phyloP scores from a whole-genome alignment of 2,888 invertebrate species.

The Scaptomyza cyrtandrae region DNA sequence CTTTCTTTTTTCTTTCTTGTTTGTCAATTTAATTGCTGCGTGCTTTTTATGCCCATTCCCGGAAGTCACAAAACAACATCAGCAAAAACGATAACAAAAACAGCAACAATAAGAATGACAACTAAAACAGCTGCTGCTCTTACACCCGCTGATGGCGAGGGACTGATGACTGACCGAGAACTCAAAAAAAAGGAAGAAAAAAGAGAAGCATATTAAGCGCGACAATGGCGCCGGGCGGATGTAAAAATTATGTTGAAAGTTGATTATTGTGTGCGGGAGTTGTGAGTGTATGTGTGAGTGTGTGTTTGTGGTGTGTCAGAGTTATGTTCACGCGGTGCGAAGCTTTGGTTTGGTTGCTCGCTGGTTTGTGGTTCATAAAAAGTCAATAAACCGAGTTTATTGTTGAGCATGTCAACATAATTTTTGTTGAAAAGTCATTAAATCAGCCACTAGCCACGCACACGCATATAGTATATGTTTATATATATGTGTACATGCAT shows the following conservation, averaged over 20 bases:
- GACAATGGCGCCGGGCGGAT: constrained; percentile 71
- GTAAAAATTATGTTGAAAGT: constrained; percentile 74
- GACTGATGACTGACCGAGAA: constrained; percentile 40
- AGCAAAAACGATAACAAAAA: constrained; percentile 10
- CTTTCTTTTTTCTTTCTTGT: constrained; percentile 22
- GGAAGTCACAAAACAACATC: constrained; percentile 34
- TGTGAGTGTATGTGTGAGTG: constrained; percentile 15
- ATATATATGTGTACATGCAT: neutral
- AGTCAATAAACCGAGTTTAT: constrained; percentile 75
- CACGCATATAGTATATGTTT: neutral
- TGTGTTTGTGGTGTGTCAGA: constrained; percentile 37
- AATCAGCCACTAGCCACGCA: constrained; percentile 43
- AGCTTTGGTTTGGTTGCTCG: constrained; percentile 59
- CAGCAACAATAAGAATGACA: constrained; percentile 8
- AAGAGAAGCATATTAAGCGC: constrained; percentile 54
- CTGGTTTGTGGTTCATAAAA: constrained; percentile 74
- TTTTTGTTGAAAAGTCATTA: constrained; percentile 68
- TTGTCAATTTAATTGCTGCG: constrained; percentile 50
- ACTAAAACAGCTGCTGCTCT: constrained; percentile 19
- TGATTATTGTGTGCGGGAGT: constrained; percentile 26
- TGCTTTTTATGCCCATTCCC: constrained; percentile 48
- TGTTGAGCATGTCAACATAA: constrained; percentile 65
- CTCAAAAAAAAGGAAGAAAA: constrained; percentile 1
- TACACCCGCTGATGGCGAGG: constrained; percentile 23
- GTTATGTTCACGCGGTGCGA: constrained; percentile 36